Conservation (phyloP, 2,113 vertebrate genomes). For the Vimba vimba region DNA sequence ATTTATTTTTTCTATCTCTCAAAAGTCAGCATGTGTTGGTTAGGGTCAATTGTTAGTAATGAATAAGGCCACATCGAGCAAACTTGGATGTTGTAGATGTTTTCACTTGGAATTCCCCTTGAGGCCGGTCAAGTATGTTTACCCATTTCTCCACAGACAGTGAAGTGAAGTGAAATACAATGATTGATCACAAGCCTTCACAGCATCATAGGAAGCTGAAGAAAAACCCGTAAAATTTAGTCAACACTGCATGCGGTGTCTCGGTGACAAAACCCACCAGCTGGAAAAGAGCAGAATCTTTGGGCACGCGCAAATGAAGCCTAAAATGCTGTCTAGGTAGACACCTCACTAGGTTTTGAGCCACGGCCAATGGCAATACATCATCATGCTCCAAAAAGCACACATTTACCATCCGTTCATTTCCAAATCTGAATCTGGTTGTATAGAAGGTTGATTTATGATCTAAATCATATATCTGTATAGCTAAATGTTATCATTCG, state of each 20-base stretch:
- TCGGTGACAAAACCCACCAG: background rate
- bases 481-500: background rate
- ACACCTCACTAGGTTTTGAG: background rate
- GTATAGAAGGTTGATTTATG: too few relatives aligned
- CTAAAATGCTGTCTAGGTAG: background rate
- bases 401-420: background rate
- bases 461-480: background rate
- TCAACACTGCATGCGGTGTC: background rate
- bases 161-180: background rate
- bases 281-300: background rate
- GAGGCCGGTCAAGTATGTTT: background rate
- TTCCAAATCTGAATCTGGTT: too few relatives aligned
- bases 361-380: background rate
- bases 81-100: background rate
- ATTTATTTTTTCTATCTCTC: background rate
- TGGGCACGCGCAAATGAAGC: background rate
- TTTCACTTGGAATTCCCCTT: background rate
- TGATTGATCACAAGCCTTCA: background rate
- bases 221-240: background rate
- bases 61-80: background rate
- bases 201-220: background rate
- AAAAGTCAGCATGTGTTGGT: background rate
- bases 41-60: background rate
- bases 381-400: background rate
- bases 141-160: background rate